Evolutionary conservation across 1,140 invertebrate genomes (phyloP), one percentile per base, ranked within the genome.

Genomic region (Lasaia peninsularis): DNA sequence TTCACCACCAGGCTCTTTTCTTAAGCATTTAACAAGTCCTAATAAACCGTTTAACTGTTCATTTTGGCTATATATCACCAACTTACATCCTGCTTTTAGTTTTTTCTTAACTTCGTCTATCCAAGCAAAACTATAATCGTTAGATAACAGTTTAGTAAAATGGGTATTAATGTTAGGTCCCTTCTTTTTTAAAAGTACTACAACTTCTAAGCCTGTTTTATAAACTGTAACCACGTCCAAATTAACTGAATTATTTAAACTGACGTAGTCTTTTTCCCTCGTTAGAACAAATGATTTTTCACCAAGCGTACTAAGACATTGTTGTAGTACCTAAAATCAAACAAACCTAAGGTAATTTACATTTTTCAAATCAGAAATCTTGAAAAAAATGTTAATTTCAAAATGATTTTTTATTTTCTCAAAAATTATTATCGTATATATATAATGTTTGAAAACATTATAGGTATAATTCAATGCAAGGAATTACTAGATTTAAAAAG

Each of bases 21-120:
- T 86, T 0, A 96, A 63, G 71, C 94, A 96, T 50, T 95, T 95
- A 0, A 93, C 91, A 14, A 99, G 81, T 9, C 98, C 98, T 16
- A 98, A 69, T 12, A 98, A 86, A 28, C 98, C 98, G 85, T 92
- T 95, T 1, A 92, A 78, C n/a, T 81, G 80, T 57, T 94, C 92
- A 62, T 91, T 90, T 81, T 93, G 91, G 5, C 90, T 86, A 35
- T 92, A 91, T 0, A 94, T 66, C 4, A 94, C 72, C 16, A 93
- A 67, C 44, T 89, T 78, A 50, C 91, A 87, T 2, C 88, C 84
- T 66, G 91, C 89, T 61, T 92, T 90, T 1, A 92, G 67, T 10
- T 89, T 81, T 44, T 90, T 88, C 73, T 93, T 91, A 10, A 89
- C 72, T 65, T 80, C 76, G 20, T 89, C 85, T 10, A 89, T 71